Evolutionary conservation across 2,113 vertebrate species (phyloP), one percentile per base, ranked within the genome.

Genomic region (Symphodus melops): DNA sequence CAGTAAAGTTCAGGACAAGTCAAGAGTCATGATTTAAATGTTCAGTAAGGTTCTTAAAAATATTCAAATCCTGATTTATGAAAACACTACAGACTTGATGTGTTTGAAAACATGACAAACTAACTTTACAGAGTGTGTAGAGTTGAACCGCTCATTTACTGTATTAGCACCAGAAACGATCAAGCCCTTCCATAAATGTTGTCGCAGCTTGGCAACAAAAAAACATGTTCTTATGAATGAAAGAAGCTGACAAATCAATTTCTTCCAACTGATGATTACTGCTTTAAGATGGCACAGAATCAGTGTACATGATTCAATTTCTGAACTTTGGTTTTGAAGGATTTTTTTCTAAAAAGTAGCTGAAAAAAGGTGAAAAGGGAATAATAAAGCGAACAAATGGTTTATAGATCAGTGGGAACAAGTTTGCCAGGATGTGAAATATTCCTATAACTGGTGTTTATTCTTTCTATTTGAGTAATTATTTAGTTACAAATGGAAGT

Each of bases 401-500:
- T 76, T 61, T 21, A 48, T 41, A 36, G 36, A 52, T 52, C 9
- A 46, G 46, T 48, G 17, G 14, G 46, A 48, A 48, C 46, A 48
- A 48, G 16, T 48, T 41, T 72, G 58, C 14, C 46, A 58, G n/a
- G 36, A 52, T 62, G n/a, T 46, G 28, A 77, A 67, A 70, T 17
- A 54, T 8, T 23, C 21, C 54, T 33, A 36, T 1, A 3, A 20
- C 23, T 62, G 13, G 11, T n/a, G 0, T 21, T 75, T 21, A 63
- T 57, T 23, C 37, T 62, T 72, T 63, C 39, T 54, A 72, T 72
- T 63, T 39, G 68, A 53, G 44, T 39, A 61, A 61, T 42, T 21
- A 72, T 59, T 41, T 10, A 61, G 48, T 12, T 12, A 8, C 14
- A 28, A 41, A 53, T 70, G 16, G 19, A 8, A 14, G 28, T 39